Evolutionary conservation across 2,113 vertebrate genomes (phyloP).

Genomic region (Dromaius novaehollandiae): DNA sequence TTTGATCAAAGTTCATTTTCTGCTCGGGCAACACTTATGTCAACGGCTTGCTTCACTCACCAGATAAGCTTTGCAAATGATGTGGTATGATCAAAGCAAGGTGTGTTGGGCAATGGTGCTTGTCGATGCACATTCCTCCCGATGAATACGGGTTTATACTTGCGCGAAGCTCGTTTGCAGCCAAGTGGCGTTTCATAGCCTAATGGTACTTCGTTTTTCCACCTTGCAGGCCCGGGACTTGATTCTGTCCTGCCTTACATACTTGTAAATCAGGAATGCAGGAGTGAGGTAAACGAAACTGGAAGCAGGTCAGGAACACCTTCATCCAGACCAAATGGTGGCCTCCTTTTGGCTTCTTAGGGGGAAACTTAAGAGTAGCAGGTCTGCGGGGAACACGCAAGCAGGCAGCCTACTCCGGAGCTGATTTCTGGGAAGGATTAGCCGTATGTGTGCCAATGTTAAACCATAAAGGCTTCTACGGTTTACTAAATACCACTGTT

Average conservation of each 20-base stretch:
- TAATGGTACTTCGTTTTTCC: background rate
- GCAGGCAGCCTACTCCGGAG: background rate
- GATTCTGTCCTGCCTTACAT: background rate
- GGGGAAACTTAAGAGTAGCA: background rate
- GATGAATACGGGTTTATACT: background rate
- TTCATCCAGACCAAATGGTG: background rate
- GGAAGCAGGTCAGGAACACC: background rate
- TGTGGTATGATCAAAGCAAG: background rate
- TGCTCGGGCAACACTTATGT: background rate
- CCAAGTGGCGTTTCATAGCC: background rate
- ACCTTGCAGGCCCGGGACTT: background rate
- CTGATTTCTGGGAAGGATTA: background rate
- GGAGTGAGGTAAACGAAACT: background rate
- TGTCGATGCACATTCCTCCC: background rate
- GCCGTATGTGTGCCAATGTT: background rate
- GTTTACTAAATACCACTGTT: background rate
- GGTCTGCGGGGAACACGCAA: background rate
- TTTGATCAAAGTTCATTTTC: background rate
- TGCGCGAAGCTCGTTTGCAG: background rate
- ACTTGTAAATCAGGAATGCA: background rate
- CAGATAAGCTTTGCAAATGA: background rate
- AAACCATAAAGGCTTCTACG: background rate
- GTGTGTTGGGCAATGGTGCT: background rate
- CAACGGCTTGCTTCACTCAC: background rate
- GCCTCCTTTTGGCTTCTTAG: background rate